These are phyloP conservation scores for Sycophaga agraensis DNA, from an alignment of 1,140 invertebrate genomes.

Conservation along the genomic window DNA sequence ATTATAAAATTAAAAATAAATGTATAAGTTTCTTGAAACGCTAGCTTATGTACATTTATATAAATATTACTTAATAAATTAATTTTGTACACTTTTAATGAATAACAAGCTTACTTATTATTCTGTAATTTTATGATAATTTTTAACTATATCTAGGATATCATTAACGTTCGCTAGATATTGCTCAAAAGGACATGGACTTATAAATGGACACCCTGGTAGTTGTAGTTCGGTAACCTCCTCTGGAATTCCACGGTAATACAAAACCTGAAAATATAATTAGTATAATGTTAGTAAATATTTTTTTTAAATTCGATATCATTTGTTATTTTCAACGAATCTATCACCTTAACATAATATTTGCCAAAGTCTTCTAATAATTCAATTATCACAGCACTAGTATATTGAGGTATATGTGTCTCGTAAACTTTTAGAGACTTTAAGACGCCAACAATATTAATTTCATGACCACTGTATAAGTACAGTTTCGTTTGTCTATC, in stretches of 20 bases:
- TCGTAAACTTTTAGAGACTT: constrained; percentile 64
- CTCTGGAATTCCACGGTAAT: neutral
- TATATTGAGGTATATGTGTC: constrained; percentile 31
- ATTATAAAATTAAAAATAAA: too few species aligned
- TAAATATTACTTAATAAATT: too few species aligned
- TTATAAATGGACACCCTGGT: neutral
- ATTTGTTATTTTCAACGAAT: neutral
- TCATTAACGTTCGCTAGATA: neutral
- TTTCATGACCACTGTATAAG: constrained; percentile 68
- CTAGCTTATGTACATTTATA: too few species aligned
- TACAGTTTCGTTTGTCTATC: constrained; percentile 54
- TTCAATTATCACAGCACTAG: constrained; percentile 19
- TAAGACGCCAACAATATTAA: constrained; percentile 66
- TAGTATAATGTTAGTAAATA: neutral
- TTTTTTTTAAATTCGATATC: neutral
- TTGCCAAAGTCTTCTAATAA: neutral
- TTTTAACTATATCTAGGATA: neutral
- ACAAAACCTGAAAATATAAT: neutral
- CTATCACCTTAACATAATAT: constrained; percentile 26
- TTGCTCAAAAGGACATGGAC: constrained; percentile 5
- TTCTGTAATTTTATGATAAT: too few species aligned
- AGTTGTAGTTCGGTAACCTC: neutral
- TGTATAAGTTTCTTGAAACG: too few species aligned
- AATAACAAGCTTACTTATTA: too few species aligned
- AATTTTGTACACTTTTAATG: too few species aligned